phyloP scores from a whole-genome alignment of 2,113 vertebrate species.

The Todiramphus chloris region DNA sequence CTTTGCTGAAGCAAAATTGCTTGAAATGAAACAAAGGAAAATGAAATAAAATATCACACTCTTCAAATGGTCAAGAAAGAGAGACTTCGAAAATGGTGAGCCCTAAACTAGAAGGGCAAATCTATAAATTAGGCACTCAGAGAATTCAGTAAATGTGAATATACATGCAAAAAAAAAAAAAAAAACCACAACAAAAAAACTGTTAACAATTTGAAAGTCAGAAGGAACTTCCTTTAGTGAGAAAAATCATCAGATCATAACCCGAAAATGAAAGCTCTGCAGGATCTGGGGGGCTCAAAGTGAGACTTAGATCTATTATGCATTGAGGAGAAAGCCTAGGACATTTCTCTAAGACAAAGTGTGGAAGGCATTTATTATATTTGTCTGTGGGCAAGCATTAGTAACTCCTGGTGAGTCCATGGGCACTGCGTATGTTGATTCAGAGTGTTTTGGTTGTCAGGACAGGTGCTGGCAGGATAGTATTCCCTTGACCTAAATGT shows the following conservation, averaged over 20 bases:
- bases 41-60: neutral
- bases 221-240: neutral
- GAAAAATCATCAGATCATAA: neutral
- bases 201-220: slow-evolving; percentile 1
- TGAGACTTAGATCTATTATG: neutral
- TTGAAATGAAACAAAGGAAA: slow-evolving; percentile 26
- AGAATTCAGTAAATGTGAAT: neutral
- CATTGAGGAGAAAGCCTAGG: neutral
- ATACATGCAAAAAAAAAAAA: neutral
- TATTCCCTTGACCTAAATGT: neutral
- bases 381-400: neutral
- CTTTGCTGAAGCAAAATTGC: slow-evolving; percentile 9
- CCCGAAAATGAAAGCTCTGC: neutral
- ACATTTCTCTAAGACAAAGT: neutral
- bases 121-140: neutral
- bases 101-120: neutral
- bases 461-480: neutral
- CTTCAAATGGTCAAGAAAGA: neutral
- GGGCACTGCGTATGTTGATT: neutral
- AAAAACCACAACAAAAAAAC: too few relatives aligned
- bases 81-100: neutral
- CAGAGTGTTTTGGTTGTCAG: neutral
- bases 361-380: neutral
- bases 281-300: neutral
- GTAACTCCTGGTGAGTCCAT: neutral